Base-by-base conservation (phyloP, 2,888 invertebrate species). In the Lymantria monacha region DNA sequence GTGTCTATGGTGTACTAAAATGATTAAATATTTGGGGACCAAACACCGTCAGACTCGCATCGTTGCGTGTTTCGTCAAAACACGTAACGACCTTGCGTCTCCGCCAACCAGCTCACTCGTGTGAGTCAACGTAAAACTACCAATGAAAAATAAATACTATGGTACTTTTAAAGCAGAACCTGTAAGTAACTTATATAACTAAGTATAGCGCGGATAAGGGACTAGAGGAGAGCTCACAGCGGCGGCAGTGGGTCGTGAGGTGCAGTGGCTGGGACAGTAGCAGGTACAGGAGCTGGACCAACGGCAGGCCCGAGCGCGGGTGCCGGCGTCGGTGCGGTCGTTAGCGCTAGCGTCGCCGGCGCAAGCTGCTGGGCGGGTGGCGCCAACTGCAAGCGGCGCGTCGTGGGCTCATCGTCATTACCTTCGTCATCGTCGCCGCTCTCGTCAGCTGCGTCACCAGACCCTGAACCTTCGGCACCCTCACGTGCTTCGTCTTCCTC, bases 121-220 rank as follows among this genome's bases (percentile, higher is more conserved):
- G 53, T 56, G 63, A 58, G 53, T 55, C 55, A 59, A 55, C 69
- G 9, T 41, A 14, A 12, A 33, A 11, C 15, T 41, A 41, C 7
- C 5, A 41, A 7, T 14, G 41, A 41, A 41, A 79, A 86, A 87
- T 86, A 87, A 87, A 87, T 86, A 87, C 79, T 85, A 87, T 79
- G 79, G 81, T 83, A 85, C 74, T 83, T 82, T 85, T 81, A 81
- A 86, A 85, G 85, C 85, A 77, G 80, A 84, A 80, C 78, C 74
- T 56, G 81, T 79, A 80, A 79, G 72, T 80, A 79, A 83, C 68
- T 78, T 75, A 80, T 77, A 80, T 72, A 76, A 66, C 55, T 61
- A 59, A 53, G 53, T 43, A 49, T 41, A 41, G 10, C 41, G 13
- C 51, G 46, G 37, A 36, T 37, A 12, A 22, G 47, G 56, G 73